These are phyloP conservation scores for Panthera uncia DNA, from an alignment of 2,113 vertebrate genomes.

Conservation along the genomic window DNA sequence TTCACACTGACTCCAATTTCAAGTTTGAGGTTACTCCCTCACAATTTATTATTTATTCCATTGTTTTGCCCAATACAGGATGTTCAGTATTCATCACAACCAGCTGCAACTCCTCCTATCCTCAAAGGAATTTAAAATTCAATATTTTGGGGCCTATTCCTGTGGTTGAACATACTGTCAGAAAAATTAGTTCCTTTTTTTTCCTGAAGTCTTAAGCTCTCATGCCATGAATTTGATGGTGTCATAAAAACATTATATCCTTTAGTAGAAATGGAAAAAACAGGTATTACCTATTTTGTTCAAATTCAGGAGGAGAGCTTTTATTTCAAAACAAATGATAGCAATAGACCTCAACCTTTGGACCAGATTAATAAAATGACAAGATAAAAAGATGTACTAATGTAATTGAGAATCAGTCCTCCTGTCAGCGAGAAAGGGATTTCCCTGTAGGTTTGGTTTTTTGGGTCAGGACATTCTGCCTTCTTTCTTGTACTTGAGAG, in stretches of 20 bases:
- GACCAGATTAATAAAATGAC: slow-evolving; percentile 23
- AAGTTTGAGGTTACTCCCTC: slow-evolving; percentile 6
- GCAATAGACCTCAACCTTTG: slow-evolving; percentile 2
- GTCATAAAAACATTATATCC: not conserved
- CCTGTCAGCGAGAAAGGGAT: not conserved
- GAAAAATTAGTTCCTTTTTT: slow-evolving; percentile 19
- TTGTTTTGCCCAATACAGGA: slow-evolving; percentile 37
- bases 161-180: slow-evolving; percentile 12
- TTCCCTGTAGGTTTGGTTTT: not conserved
- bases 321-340: slow-evolving; percentile 43
- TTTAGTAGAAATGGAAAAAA: slow-evolving; percentile 41
- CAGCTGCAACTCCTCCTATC: slow-evolving; percentile 30
- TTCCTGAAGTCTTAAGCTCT: slow-evolving; percentile 32
- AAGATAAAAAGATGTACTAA: slow-evolving; percentile 1
- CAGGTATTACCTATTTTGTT: slow-evolving; percentile 22
- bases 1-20: not conserved
- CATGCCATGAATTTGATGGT: slow-evolving; percentile 29
- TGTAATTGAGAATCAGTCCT: not conserved
- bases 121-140: slow-evolving; percentile 50
- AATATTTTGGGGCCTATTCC: not conserved
- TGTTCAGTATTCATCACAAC: slow-evolving; percentile 42
- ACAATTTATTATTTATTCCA: slow-evolving; percentile 31
- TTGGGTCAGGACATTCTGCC: not conserved
- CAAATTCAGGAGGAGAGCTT: slow-evolving; percentile 47
- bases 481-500: not conserved